These are phyloP conservation scores for Malachius bipustulatus DNA, from an alignment of 2,888 invertebrate species.

Conservation along the genomic window DNA sequence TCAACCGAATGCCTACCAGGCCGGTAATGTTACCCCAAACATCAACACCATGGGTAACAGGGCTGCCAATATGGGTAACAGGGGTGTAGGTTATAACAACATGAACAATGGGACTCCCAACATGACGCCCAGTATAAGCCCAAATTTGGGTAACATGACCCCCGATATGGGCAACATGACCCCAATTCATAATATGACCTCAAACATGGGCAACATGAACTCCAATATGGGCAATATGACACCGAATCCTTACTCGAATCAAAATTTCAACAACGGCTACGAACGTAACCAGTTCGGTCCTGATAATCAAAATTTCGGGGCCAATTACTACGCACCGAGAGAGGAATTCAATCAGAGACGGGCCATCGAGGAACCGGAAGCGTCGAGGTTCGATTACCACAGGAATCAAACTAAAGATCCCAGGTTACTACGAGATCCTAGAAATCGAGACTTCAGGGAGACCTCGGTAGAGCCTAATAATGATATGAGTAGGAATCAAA, in stretches of 20 bases:
- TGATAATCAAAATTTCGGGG: neutral
- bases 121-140: no score
- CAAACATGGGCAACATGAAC: no score
- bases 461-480: neutral
- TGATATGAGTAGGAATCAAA: no score
- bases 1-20: neutral
- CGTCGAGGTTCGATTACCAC: neutral
- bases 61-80: no score
- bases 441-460: neutral
- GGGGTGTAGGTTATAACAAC: no score
- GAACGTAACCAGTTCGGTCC: no score
- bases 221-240: neutral
- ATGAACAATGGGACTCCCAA: no score
- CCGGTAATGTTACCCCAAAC: neutral
- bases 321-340: neutral
- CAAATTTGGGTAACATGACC: no score
- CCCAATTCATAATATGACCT: no score
- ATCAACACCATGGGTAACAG: neutral
- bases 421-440: neutral
- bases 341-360: neutral
- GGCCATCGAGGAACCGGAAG: neutral
- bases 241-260: conserved; percentile 2
- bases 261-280: neutral
- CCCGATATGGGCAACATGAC: no score
- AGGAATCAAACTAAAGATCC: conserved; percentile 1